Base-by-base conservation (phyloP, 2,797 vertebrate species). In the Crocodylus rhombifer region DNA sequence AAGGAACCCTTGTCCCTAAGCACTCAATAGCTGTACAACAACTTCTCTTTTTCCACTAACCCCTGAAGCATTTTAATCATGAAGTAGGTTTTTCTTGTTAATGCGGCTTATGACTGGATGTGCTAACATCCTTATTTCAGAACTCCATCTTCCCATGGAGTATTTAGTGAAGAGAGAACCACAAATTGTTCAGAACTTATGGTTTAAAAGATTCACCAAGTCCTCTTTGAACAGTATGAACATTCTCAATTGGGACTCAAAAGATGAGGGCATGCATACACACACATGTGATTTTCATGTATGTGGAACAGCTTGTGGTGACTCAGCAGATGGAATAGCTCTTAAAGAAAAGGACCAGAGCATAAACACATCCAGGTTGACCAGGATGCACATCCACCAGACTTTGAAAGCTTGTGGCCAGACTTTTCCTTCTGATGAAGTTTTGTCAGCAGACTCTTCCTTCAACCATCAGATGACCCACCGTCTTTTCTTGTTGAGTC, bases 221-320 rank as follows among this genome's bases (percentile, higher is more conserved):
- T 77, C 81, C 81, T 83, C 71, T 90, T 91, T 95, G 95, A 95
- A 94, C 93, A 94, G 74, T 57, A 42, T 88, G 88, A 92, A 96
- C 36, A 65, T 85, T 95, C 26, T 51, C 94, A 95, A 95, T 96
- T 93, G 86, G 77, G 89, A 16, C 69, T 42, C 12, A 71, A 73
- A 51, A 51, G 25, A 73, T 26, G 25, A 71, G 69, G 23, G 36
- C 69, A 51, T 16, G 14, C 26, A 51, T 73, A 25, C 36, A 51
- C 33, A 71, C 36, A 51, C 12, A 3, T 10, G 42, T 51, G 10
- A 51, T 51, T 51, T 51, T 51, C 42, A 51, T 7, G 42, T 51
- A 51, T 51, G 42, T 51, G 42, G 42, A 51, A 51, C 42, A 51
- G 42, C 42, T 51, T 10, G 42, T 51, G 42, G 42, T 51, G 42